Evolutionary conservation across 2,113 vertebrate genomes (phyloP), one percentile per base, ranked within the genome.

Genomic region (Athene noctua): DNA sequence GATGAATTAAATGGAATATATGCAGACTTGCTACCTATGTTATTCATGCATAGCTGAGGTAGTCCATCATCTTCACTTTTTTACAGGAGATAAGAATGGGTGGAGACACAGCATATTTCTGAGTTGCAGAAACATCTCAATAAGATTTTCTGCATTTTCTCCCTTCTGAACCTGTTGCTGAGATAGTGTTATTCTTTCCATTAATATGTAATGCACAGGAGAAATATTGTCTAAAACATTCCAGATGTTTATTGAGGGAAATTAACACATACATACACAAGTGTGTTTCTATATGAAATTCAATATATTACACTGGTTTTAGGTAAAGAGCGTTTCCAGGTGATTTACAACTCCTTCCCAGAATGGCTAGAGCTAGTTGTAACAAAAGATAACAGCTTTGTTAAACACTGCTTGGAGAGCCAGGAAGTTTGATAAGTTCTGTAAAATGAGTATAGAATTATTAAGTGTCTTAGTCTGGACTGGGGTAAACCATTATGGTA

Each of bases 1-100:
- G 13, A 96, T 91, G 8, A 95, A 94, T 92, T 95, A 93, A 95
- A 89, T 44, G 62, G 47, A 95, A 97, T 96, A 84, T 93, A 91
- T 88, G 44, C 83, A 89, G 88, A 88, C 66, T 94, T 96, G 34
- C 42, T 86, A 90, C 67, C 22, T 94, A 62, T 92, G 13, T 95
- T 97, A 95, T 96, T 97, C 97, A 97, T 58, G 21, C 30, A 65
- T 65, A 32, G 15, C n/a, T 91, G n/a, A 34, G 73, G 79, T 77
- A 93, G 61, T 97, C 49, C 46, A 96, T 97, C 94, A 85, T 86
- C 25, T 94, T 67, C 36, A 32, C 25, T 90, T 77, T 94, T 88
- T 88, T 97, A 67, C 74, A 63, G 86, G 27, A 90, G 62, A 73
- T 92, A 86, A 78, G 65, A 94, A 52, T 74, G 57, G 40, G 18